Evolutionary conservation across 2,113 vertebrate species (phyloP), one percentile per base, ranked within the genome.

Genomic region (Eudorcas thomsonii): DNA sequence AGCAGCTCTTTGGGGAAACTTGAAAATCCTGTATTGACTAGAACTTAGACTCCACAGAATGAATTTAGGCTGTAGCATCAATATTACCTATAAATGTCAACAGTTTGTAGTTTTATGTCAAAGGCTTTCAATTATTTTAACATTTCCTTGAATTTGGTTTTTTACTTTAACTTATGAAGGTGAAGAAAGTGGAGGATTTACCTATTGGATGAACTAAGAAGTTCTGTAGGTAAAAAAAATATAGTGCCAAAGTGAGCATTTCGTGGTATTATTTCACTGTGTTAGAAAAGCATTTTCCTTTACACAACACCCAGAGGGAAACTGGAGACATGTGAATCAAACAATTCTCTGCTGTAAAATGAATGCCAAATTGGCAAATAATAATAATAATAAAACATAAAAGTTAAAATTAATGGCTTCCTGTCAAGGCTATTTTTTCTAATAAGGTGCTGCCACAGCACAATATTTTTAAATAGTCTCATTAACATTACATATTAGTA

Each of bases 81-180:
- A 78, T 36, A 25, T 80, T 94, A n/a, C 60, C 94, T 87, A 88
- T 91, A 93, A 96, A 96, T 80, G 74, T 54, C 80, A 15, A 67
- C 81, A 88, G 95, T 98, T 98, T 98, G 94, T 60, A 82, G 77
- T 88, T 90, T 89, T 57, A 14, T 93, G 88, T 88, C 91, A 90
- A 94, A 78, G 67, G 50, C 94, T 98, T 96, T 98, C 93, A 78
- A 88, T 98, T 97, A 96, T 96, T 98, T 97, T 97, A 97, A 97
- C 71, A 30, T 62, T 88, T 50, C 88, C 67, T 96, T 98, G 94
- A 96, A 95, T 97, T 98, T 97, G 87, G 39, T 88, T 81, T 64
- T 93, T 94, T 62, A 67, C 81, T 5, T 89, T 88, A 97, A 96
- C 94, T 80, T 67, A 88, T 94, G 57, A 55, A 95, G 67, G 52